Base-by-base conservation (phyloP, 2,888 invertebrate species). In the Anorthoa munda region DNA sequence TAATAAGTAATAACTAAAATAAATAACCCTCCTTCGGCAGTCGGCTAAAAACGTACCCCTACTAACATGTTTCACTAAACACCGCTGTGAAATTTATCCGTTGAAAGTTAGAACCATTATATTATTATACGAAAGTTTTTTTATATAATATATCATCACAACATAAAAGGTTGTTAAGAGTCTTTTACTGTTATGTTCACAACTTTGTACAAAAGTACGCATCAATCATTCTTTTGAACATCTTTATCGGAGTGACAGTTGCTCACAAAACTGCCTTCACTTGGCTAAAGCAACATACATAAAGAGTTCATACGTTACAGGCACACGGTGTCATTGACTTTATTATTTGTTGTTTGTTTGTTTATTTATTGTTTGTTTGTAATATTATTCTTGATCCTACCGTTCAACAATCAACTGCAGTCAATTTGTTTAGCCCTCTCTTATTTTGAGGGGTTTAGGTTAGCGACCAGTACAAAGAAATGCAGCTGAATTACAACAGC, bases 161-260 rank as follows among this genome's bases (percentile, higher is more conserved):
- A 65, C 56, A 66, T 53, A 65, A 75, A 70, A 61, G 60, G 59
- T 26, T 61, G 23, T 67, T 39, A 64, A 58, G 53, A 61, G 21
- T 50, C 15, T 61, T 53, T 50, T 72, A 18, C 65, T 72, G 55
- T 56, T 66, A 68, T 58, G 48, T 66, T 72, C 71, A 63, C 72
- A 70, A 72, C 50, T 74, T 66, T 31, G 69, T 72, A 71, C 59
- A 65, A 64, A 51, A 63, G 67, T n/a, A 9, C 67, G n/a, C 87
- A 88, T 89, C 84, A 80, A 89, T 89, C 88, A 85, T 84, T 61
- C 67, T 81, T 82, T 67, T 69, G 68, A 79, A 71, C 66, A 63
- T 72, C 60, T 75, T 77, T 65, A 68, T 66, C 64, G 18, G 26
- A 61, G 60, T 72, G 75, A 73, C 81, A 83, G 59, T 50, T 66